Conservation (phyloP, 2,113 vertebrate species). For the Hymenochirus boettgeri region DNA sequence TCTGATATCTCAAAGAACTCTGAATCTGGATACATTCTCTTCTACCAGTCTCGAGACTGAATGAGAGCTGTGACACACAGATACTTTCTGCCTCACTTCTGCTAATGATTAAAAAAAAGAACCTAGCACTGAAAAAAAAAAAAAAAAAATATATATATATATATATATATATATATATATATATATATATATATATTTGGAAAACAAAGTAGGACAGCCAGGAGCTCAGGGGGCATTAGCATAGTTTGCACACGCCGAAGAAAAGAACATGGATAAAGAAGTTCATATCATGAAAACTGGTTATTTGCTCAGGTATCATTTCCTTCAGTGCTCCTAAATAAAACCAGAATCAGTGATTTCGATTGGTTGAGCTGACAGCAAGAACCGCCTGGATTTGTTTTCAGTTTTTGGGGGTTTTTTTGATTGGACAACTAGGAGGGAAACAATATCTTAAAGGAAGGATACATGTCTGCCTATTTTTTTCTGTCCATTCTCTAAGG, state of each 20-base stretch:
- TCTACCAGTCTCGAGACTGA: conserved; percentile 80
- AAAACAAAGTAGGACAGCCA: conserved; percentile 49
- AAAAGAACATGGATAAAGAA: conserved; percentile 55
- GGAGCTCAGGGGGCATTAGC: conserved; percentile 61
- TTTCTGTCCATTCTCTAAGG: conserved; percentile 9
- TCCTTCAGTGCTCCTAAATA: conserved; percentile 50
- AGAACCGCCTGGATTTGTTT: conserved; percentile 16
- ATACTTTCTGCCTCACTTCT: conserved; percentile 54
- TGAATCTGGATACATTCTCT: conserved; percentile 80
- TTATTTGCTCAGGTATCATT: conserved; percentile 73
- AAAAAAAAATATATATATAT: conserved; percentile 22
- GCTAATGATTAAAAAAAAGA: conserved; percentile 52
- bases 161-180: conserved; percentile 9
- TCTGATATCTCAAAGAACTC: conserved; percentile 82
- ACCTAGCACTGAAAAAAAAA: conserved; percentile 54
- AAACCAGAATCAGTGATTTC: conserved; percentile 56
- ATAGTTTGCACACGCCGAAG: conserved; percentile 68
- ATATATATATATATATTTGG: conserved; percentile 24
- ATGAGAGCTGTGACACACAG: conserved; percentile 44
- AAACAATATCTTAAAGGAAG: neutral
- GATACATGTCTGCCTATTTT: neutral
- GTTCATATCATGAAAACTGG: conserved; percentile 52
- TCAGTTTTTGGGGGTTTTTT: conserved; percentile 20
- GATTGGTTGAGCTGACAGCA: conserved; percentile 50
- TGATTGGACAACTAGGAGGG: conserved; percentile 1